These are phyloP conservation scores for Gallinago nigripennis DNA, from an alignment of 2,797 vertebrate species.

Conservation along the genomic window DNA sequence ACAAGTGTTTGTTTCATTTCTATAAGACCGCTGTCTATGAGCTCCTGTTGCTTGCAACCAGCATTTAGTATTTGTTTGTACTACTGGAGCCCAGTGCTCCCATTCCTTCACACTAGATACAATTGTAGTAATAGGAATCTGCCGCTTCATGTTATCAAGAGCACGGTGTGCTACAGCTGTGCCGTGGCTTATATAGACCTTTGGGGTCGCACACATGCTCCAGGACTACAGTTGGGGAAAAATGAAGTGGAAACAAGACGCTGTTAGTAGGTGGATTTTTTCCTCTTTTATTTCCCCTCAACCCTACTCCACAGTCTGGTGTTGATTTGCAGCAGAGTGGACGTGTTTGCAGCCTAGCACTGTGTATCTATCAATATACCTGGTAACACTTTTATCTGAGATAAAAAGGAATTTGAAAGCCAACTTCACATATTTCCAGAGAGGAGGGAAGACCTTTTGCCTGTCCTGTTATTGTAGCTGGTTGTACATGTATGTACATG, in stretches of 20 bases:
- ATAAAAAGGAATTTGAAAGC: not conserved
- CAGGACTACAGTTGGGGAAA: not conserved
- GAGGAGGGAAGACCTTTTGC: not conserved
- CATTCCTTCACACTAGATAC: not conserved
- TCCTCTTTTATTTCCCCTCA: fast-evolving
- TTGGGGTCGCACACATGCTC: fast-evolving
- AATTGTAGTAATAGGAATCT: not conserved
- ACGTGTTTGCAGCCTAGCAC: not conserved
- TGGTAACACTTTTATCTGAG: not conserved
- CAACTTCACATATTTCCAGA: fast-evolving
- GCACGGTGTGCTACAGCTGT: not conserved
- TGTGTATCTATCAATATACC: fast-evolving
- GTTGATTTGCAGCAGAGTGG: not conserved
- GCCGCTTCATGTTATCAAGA: not conserved
- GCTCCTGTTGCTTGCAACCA: not conserved
- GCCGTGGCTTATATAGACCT: not conserved
- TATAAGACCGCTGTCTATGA: not conserved
- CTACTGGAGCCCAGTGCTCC: not conserved
- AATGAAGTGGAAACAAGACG: not conserved
- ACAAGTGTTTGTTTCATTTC: not conserved
- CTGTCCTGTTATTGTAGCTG: fast-evolving
- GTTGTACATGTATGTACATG: fast-evolving
- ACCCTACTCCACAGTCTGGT: not conserved
- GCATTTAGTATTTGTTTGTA: not conserved
- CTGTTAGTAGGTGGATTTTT: not conserved